Evolutionary conservation across 1,140 invertebrate genomes (phyloP).

Genomic region (Brachionus rubens): DNA sequence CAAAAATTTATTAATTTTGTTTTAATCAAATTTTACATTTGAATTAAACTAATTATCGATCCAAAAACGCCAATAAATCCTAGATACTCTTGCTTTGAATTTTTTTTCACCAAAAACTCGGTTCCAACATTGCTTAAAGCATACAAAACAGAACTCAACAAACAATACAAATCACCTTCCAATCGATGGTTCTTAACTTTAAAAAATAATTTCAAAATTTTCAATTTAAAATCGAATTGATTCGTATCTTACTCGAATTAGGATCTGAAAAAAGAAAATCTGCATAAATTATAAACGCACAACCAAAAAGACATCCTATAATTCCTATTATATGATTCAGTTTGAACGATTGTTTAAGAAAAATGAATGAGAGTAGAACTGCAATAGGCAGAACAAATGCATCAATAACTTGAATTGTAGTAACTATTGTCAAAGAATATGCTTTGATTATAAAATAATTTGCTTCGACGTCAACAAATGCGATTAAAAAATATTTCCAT

Average conservation of each 20-base stretch:
- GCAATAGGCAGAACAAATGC: conserved; percentile 76
- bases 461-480: conserved; percentile 75
- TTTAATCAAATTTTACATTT: conserved; percentile 66
- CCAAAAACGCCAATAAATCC: conserved; percentile 79
- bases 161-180: conserved; percentile 77
- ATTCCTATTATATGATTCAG: conserved; percentile 75
- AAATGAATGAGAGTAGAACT: conserved; percentile 70
- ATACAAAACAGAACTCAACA: conserved; percentile 75
- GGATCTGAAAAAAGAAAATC: conserved; percentile 63
- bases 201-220: background rate
- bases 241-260: conserved; percentile 47
- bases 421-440: conserved; percentile 66
- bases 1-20: conserved; percentile 12
- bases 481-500: conserved; percentile 72
- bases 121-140: conserved; percentile 77
- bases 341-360: conserved; percentile 69
- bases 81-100: conserved; percentile 76
- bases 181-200: conserved; percentile 71
- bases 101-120: conserved; percentile 76
- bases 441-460: conserved; percentile 73
- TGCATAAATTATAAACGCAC: conserved; percentile 77
- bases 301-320: conserved; percentile 74
- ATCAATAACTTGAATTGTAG: conserved; percentile 60
- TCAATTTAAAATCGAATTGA: background rate
- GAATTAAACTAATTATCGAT: conserved; percentile 72